A percentile compares a stretch with the other conserved stretches of the same genome.
phyloP scores from a whole-genome alignment of 2,888 invertebrate species.

The Orthosia gracilis region DNA sequence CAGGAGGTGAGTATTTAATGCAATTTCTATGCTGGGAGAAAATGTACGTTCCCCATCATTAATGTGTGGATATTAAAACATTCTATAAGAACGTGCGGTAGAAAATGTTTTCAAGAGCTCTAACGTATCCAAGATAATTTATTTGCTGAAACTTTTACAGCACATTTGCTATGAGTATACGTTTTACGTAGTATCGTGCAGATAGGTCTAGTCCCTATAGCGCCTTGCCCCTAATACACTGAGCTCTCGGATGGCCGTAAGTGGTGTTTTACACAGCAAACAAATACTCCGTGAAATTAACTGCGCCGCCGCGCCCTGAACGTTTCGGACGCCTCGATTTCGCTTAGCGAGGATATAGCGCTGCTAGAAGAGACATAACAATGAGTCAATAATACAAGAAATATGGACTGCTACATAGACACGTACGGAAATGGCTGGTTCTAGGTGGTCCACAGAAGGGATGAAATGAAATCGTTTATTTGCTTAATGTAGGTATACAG shows the following conservation, averaged over 20 bases:
- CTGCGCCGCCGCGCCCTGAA: conserved; percentile 77
- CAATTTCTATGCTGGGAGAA: background rate
- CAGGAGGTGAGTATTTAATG: conserved; percentile 17
- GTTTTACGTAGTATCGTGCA: conserved; percentile 57
- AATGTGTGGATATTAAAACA: conserved; percentile 11
- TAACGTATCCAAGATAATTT: conserved; percentile 39
- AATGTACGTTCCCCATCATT: conserved; percentile 3
- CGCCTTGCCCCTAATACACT: conserved; percentile 70
- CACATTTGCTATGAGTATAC: conserved; percentile 54
- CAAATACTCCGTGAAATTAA: conserved; percentile 87
- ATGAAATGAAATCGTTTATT: too few relatives aligned
- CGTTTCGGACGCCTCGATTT: conserved; percentile 78
- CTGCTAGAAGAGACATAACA: conserved; percentile 41
- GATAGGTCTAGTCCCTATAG: conserved; percentile 70
- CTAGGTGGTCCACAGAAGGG: too few relatives aligned
- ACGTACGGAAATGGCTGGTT: too few relatives aligned
- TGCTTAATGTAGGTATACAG: too few relatives aligned
- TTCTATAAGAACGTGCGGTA: conserved; percentile 12
- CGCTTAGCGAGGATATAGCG: conserved; percentile 56
- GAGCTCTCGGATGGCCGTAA: conserved; percentile 75
- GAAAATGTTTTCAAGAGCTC: conserved; percentile 13
- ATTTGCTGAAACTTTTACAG: conserved; percentile 51
- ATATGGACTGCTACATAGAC: background rate
- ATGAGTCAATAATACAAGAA: background rate
- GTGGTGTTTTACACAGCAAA: conserved; percentile 81